phyloP scores from a whole-genome alignment of 2,113 vertebrate genomes.

The Cervus canadensis region DNA sequence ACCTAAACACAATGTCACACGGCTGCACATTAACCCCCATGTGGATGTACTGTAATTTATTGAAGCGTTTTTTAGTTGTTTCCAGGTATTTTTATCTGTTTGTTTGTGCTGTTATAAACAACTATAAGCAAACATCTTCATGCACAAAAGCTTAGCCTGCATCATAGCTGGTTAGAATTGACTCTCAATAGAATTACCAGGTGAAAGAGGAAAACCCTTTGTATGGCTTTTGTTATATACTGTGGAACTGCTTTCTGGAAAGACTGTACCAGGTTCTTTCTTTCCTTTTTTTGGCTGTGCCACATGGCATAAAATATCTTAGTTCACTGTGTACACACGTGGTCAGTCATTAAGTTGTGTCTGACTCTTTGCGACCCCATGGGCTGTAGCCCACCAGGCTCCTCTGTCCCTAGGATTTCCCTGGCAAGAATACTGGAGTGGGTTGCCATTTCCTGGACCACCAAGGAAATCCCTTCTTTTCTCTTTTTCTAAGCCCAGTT shows the following conservation, averaged over 20 bases:
- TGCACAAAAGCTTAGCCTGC: not conserved
- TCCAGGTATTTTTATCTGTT: not conserved
- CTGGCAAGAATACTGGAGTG: not conserved
- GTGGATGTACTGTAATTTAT: not conserved
- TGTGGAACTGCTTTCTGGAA: not conserved
- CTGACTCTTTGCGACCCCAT: not conserved
- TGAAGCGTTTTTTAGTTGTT: not conserved
- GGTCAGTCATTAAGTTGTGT: not conserved
- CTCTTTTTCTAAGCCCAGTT: not conserved
- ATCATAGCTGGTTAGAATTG: not conserved
- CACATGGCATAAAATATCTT: not conserved
- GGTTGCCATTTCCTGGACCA: not conserved
- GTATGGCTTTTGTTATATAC: not conserved
- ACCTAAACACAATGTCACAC: not conserved
- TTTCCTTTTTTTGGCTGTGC: not conserved
- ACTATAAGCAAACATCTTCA: not conserved
- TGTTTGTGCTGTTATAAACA: not conserved
- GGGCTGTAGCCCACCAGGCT: not conserved
- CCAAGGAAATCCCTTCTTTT: not conserved
- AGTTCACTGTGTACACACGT: not conserved
- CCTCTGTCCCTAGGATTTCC: not conserved
- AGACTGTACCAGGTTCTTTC: not conserved
- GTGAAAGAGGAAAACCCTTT: not conserved
- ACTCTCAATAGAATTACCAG: not conserved
- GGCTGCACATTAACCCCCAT: not conserved